phyloP scores from a whole-genome alignment of 2,113 vertebrate genomes.

The Ammospiza nelsoni region DNA sequence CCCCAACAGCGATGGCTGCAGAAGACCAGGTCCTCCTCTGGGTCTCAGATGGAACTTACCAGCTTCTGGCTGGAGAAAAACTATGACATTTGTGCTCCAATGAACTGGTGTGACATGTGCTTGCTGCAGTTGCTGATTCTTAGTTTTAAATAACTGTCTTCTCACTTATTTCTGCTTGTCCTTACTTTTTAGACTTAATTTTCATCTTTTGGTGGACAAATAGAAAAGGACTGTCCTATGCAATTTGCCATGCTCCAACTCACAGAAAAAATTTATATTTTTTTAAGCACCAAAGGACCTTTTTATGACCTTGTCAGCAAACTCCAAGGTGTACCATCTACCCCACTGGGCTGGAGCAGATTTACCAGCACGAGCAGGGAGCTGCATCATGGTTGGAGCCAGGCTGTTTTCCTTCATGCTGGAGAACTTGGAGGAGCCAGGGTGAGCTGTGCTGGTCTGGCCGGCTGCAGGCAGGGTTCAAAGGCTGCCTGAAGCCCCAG shows the following conservation, averaged over 20 bases:
- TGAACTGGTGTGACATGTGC: not conserved
- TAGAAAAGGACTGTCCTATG: not conserved
- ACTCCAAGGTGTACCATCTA: not conserved
- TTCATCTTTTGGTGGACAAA: not conserved
- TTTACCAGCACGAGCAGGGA: not conserved
- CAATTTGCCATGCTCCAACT: not conserved
- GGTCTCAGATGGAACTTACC: not conserved
- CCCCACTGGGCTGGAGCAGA: not conserved
- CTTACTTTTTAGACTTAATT: not conserved
- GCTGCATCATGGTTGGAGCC: not conserved
- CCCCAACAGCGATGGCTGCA: not conserved
- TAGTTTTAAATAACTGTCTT: not conserved
- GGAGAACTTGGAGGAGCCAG: not conserved
- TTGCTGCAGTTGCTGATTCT: not conserved
- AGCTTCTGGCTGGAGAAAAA: not conserved
- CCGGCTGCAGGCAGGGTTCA: not conserved
- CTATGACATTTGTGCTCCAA: not conserved
- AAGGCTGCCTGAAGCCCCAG: not conserved
- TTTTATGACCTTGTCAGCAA: not conserved
- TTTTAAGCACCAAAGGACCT: not conserved
- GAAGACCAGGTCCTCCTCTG: fast-evolving
- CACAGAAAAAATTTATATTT: not conserved
- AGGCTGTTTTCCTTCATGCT: not conserved
- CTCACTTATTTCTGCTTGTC: not conserved
- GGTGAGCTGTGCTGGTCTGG: not conserved